A percentile compares a stretch with the other conserved stretches of the same genome.
phyloP scores from a whole-genome alignment of 2,888 invertebrate genomes.

The Hydrotaea diabolus region DNA sequence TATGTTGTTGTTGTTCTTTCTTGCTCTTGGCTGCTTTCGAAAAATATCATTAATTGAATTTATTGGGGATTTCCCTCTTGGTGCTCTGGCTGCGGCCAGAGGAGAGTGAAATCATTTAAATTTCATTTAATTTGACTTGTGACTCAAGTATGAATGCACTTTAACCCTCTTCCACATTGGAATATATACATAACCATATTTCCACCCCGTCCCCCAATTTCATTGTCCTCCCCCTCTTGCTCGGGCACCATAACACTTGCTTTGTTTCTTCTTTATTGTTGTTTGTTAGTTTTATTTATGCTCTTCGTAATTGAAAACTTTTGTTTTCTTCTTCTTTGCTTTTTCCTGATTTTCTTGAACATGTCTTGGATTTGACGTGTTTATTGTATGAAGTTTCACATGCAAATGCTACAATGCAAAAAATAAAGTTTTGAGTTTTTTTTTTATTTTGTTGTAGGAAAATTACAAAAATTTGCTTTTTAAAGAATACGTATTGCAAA shows the following conservation, averaged over 20 bases:
- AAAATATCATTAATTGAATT: conserved; percentile 1
- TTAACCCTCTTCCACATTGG: background rate
- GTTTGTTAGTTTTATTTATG: background rate
- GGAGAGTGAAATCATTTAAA: conserved; percentile 7
- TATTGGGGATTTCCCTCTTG: conserved; percentile 13
- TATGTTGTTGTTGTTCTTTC: background rate
- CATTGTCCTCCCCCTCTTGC: too few relatives aligned
- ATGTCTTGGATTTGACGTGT: background rate
- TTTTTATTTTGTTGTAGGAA: background rate
- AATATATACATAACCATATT: too few relatives aligned
- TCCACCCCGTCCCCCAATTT: background rate
- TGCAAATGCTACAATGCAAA: background rate
- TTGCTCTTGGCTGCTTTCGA: background rate
- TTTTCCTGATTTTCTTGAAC: background rate
- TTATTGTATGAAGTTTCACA: background rate
- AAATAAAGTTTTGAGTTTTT: background rate
- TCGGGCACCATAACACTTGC: background rate
- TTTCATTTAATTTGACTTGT: conserved; percentile 3
- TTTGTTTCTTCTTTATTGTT: background rate
- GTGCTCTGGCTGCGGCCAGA: background rate
- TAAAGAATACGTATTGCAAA: too few relatives aligned
- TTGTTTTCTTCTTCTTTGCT: too few relatives aligned
- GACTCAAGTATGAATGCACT: background rate
- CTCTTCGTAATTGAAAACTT: background rate
- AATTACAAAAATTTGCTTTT: background rate